Evolutionary conservation across 2,113 vertebrate species (phyloP), one percentile per base, ranked within the genome.

Genomic region (Rhea americana): DNA sequence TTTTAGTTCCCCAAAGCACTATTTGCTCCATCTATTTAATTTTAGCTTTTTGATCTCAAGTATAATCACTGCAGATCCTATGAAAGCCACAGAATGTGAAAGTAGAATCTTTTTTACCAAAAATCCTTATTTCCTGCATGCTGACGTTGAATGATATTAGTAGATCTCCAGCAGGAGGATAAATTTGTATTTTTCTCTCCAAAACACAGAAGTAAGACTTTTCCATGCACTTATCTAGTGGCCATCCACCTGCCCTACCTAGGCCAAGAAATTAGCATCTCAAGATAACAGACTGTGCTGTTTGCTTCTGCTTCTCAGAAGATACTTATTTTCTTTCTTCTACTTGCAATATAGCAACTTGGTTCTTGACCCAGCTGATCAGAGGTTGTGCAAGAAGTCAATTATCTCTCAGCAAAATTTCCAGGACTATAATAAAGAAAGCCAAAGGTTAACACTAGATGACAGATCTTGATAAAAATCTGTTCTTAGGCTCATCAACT

Each of bases 401-500:
- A 80, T 26, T 21, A 66, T 43, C 55, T 75, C 28, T n/a, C n/a
- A 70, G 50, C 14, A 89, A 96, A 95, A 89, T 68, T 91, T 82
- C 55, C 17, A 51, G 48, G 19, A 41, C 32, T 82, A 58, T 58
- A 37, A 45, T 50, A 26, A 85, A 87, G 50, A 56, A 17, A 92
- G 37, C 3, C 21, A 67, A 77, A 90, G 65, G 90, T 62, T 86
- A 80, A 48, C 37, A 79, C 12, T 73, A 59, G 19, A 16, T 86
- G 39, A 87, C 74, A 77, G 9, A 71, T 66, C 67, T 80, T 90
- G 15, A 80, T 65, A 74, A 88, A 82, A 82, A 9, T 13, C 5
- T 80, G 24, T 78, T 92, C 84, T 95, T 89, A 90, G 93, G 45
- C 45, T 95, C 73, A 85, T 53, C 66, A 91, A 45, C 7, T 50